phyloP scores from a whole-genome alignment of 2,888 invertebrate genomes.

The Caenorhabditis becei region DNA sequence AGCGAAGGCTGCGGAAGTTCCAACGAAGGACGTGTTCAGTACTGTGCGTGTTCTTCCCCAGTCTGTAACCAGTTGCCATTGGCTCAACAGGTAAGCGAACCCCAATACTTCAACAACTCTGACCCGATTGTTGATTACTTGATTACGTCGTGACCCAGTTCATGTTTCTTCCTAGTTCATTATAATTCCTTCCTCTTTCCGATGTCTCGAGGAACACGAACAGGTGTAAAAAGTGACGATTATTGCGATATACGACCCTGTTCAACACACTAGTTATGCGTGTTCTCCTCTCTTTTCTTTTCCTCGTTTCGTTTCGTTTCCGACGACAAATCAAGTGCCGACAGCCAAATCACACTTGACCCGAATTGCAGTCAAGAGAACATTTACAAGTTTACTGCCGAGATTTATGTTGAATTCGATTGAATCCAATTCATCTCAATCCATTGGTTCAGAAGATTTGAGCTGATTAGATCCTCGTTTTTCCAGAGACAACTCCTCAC shows the following conservation, averaged over 20 bases:
- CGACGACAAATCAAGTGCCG: constrained; percentile 34
- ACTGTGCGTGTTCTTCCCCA: constrained; percentile 72
- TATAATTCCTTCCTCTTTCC: neutral
- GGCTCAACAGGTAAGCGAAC: constrained; percentile 60
- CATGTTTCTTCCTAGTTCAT: constrained; percentile 5
- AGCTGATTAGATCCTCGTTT: constrained; percentile 23
- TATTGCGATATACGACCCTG: constrained; percentile 46
- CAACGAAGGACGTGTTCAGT: constrained; percentile 61
- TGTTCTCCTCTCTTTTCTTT: constrained; percentile 6
- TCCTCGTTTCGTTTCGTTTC: constrained; percentile 12
- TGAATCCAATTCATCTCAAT: too few relatives aligned
- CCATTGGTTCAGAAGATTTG: neutral
- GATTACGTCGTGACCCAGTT: neutral
- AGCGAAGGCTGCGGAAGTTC: constrained; percentile 69
- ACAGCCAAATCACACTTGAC: constrained; percentile 29
- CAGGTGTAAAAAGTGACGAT: constrained; percentile 43
- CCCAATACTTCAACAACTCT: neutral
- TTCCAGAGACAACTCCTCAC: constrained; percentile 58
- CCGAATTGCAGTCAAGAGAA: constrained; percentile 20
- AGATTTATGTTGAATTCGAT: neutral
- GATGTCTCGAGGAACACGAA: constrained; percentile 9
- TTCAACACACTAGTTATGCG: constrained; percentile 26
- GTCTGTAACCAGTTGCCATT: constrained; percentile 73
- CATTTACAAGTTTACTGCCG: constrained; percentile 19
- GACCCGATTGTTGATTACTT: neutral